Conservation (phyloP, 2,797 vertebrate species). For the Heliangelus exortis region DNA sequence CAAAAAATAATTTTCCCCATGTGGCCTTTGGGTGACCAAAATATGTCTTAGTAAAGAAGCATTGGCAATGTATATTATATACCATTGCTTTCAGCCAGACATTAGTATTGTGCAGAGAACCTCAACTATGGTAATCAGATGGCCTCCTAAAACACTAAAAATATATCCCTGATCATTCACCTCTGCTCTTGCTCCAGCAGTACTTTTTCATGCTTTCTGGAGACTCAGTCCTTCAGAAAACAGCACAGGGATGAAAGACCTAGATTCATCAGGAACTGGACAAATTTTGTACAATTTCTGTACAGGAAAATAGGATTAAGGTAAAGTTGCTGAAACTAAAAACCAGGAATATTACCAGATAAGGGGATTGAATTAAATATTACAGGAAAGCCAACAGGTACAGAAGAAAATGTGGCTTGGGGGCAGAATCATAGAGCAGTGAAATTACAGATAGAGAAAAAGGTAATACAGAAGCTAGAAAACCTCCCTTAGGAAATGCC, state of each 20-base stretch:
- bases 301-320: not conserved
- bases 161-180: not conserved
- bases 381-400: not conserved
- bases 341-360: not conserved
- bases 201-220: not conserved
- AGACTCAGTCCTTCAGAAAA: not conserved
- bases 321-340: not conserved
- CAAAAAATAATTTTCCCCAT: not conserved
- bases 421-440: not conserved
- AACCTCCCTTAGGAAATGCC: not conserved
- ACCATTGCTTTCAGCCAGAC: not conserved
- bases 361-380: not conserved
- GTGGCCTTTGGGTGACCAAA: not conserved
- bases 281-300: not conserved
- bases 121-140: not conserved
- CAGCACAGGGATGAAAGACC: not conserved
- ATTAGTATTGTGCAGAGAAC: not conserved
- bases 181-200: not conserved
- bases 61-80: not conserved
- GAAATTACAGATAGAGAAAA: not conserved
- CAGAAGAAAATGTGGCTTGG: not conserved
- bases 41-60: not conserved
- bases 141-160: not conserved
- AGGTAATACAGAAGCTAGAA: not conserved
- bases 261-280: not conserved